Conservation (phyloP, 1,140 invertebrate species). For the Dolichoris vasculosae region DNA sequence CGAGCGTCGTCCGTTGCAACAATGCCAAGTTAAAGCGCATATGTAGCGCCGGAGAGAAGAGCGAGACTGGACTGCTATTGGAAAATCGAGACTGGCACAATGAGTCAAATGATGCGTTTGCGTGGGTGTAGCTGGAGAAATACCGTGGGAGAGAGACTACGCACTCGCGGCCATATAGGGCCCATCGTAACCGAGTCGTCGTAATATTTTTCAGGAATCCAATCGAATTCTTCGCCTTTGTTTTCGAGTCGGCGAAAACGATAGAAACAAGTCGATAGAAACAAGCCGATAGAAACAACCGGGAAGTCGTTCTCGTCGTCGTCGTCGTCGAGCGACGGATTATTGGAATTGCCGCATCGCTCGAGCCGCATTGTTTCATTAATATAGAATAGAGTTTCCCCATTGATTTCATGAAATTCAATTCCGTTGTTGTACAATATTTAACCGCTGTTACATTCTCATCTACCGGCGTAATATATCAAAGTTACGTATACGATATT, state of each 20-base stretch:
- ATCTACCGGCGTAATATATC: too few relatives aligned
- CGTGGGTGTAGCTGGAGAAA: slow-evolving; percentile 38
- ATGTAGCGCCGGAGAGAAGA: background rate
- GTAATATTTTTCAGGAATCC: slow-evolving; percentile 4
- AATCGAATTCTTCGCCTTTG: background rate
- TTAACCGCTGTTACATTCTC: background rate
- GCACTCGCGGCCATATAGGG: slow-evolving; percentile 32
- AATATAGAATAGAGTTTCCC: background rate
- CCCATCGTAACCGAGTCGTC: background rate
- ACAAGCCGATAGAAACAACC: too few relatives aligned
- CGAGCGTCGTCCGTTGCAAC: background rate
- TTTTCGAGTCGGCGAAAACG: background rate
- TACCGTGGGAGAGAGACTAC: slow-evolving; percentile 27
- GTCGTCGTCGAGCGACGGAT: too few relatives aligned
- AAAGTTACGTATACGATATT: too few relatives aligned
- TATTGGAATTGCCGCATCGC: background rate
- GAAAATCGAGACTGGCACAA: slow-evolving; percentile 40
- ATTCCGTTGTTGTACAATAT: background rate
- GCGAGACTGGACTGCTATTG: slow-evolving; percentile 39
- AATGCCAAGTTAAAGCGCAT: background rate
- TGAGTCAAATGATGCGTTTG: slow-evolving; percentile 36
- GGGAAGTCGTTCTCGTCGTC: too few relatives aligned
- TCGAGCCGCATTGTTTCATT: background rate
- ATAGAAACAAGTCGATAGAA: too few relatives aligned
- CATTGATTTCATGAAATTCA: background rate